A percentile compares a stretch with the other conserved stretches of the same genome.
Conservation (phyloP, 2,888 invertebrate species). For the Andrena trimmerana region DNA sequence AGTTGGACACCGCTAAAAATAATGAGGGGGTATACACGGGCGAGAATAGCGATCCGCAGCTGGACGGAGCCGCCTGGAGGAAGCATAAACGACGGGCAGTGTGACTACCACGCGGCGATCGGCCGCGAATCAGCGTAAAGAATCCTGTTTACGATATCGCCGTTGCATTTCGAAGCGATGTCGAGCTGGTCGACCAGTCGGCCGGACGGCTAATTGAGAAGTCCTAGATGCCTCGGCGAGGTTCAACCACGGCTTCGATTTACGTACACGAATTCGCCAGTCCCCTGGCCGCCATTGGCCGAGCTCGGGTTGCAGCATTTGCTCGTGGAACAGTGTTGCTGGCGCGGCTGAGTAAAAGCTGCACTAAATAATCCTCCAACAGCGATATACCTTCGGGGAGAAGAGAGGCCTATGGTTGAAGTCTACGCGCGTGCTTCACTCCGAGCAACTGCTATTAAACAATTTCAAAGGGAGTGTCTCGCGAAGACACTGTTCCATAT, state of each 20-base stretch:
- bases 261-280: constrained; percentile 33
- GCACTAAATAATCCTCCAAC: constrained; percentile 57
- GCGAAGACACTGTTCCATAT: background rate
- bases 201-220: constrained; percentile 66
- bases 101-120: constrained; percentile 55
- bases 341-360: constrained; percentile 55
- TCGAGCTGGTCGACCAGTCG: constrained; percentile 38
- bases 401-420: background rate
- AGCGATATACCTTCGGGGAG: constrained; percentile 6
- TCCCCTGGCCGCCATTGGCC: constrained; percentile 31
- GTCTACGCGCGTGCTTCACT: background rate
- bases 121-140: constrained; percentile 69
- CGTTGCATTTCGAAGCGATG: constrained; percentile 45
- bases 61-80: constrained; percentile 36
- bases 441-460: constrained; percentile 43
- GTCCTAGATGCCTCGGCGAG: constrained; percentile 53
- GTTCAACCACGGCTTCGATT: constrained; percentile 55
- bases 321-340: constrained; percentile 45
- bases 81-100: constrained; percentile 67
- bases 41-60: constrained; percentile 51
- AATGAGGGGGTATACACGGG: constrained; percentile 41
- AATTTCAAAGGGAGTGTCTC: background rate
- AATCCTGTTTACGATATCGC: constrained; percentile 72
- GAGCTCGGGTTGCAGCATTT: background rate
- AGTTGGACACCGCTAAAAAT: constrained; percentile 57